These are phyloP conservation scores for Monodelphis domestica DNA, from an alignment of 2,797 vertebrate genomes.

Conservation along the genomic window DNA sequence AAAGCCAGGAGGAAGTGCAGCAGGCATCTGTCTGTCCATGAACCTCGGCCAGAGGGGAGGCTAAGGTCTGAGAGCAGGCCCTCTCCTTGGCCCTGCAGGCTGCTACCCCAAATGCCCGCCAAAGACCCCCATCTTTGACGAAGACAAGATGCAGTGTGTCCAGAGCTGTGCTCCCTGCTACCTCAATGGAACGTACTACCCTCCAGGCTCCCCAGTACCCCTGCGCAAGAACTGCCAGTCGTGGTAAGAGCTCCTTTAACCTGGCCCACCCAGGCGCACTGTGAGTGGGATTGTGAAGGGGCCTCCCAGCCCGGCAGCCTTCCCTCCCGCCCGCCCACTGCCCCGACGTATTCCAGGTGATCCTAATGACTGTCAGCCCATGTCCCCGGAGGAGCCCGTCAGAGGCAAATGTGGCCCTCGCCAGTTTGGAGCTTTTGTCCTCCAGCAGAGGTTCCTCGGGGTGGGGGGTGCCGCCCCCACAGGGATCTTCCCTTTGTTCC, in stretches of 20 bases:
- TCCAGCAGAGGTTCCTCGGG: no score
- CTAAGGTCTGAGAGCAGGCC: not conserved
- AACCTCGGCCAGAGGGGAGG: not conserved
- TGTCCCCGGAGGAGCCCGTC: not conserved
- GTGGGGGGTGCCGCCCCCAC: no score
- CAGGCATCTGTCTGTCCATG: rapidly evolving
- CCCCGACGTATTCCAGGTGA: not conserved
- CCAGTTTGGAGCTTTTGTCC: no score
- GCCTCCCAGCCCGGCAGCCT: rapidly evolving
- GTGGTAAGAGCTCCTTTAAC: slow-evolving; percentile 86
- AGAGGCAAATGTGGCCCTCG: not conserved
- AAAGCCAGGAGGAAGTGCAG: not conserved
- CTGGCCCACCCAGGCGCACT: rapidly evolving
- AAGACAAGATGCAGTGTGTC: slow-evolving; percentile 89
- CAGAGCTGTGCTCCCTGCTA: slow-evolving; percentile 88
- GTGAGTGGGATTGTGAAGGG: rapidly evolving
- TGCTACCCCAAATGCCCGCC: slow-evolving; percentile 94
- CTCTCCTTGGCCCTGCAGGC: slow-evolving; percentile 82
- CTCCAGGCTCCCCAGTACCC: slow-evolving; percentile 81
- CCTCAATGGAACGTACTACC: slow-evolving; percentile 85
- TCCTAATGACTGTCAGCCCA: not conserved
- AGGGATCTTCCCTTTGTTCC: not conserved
- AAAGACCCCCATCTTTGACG: slow-evolving; percentile 90
- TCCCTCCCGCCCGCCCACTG: not conserved
- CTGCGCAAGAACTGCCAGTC: slow-evolving; percentile 87